Evolutionary conservation across 1,140 invertebrate genomes (phyloP).

Genomic region (Ditylenchus dipsaci): DNA sequence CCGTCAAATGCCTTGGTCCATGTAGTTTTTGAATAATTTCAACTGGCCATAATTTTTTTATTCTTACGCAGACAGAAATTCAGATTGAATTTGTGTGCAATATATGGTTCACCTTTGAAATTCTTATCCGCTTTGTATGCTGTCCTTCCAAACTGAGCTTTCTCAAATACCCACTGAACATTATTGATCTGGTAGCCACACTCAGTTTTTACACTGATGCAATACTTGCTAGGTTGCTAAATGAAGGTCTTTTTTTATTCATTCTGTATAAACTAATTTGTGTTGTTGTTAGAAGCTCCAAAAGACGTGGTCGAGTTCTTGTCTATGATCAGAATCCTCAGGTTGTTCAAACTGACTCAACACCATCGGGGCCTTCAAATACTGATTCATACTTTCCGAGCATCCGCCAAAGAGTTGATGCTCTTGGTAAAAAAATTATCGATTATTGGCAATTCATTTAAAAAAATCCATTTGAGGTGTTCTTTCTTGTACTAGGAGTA

Average conservation of each 20-base stretch:
- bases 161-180: slow-evolving; percentile 78
- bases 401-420: slow-evolving; percentile 42
- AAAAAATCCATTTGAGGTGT: slow-evolving; percentile 64
- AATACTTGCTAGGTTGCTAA: slow-evolving; percentile 28
- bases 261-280: not conserved
- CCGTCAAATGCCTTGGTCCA: too few species aligned
- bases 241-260: slow-evolving; percentile 11
- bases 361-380: slow-evolving; percentile 93
- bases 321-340: slow-evolving; percentile 97
- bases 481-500: slow-evolving; percentile 68
- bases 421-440: slow-evolving; percentile 23
- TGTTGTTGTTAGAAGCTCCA: slow-evolving; percentile 20
- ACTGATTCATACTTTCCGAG: slow-evolving; percentile 82
- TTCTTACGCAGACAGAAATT: too few species aligned
- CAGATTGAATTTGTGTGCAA: slow-evolving; percentile 78
- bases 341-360: slow-evolving; percentile 87
- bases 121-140: slow-evolving; percentile 77
- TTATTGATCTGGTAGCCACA: slow-evolving; percentile 75
- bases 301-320: slow-evolving; percentile 70
- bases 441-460: not conserved
- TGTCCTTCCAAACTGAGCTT: slow-evolving; percentile 81
- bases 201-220: slow-evolving; percentile 40
- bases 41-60: too few species aligned
- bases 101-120: slow-evolving; percentile 92
- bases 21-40: too few species aligned